Base-by-base conservation (phyloP, 2,797 vertebrate species). In the Mormyrus hasselquistii region DNA sequence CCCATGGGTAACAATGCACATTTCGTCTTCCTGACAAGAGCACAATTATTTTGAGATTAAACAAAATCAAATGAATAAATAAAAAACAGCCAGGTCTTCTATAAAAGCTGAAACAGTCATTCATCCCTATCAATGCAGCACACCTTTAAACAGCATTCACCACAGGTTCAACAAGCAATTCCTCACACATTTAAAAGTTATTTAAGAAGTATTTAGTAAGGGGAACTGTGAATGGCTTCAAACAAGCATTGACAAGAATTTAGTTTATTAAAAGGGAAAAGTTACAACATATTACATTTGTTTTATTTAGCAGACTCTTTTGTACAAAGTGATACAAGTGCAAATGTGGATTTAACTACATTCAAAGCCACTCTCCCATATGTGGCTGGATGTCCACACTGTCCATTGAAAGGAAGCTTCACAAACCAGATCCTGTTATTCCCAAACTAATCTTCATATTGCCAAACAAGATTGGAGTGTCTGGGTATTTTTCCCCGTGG, bases 1-100 rank as follows among this genome's bases (percentile, higher is more conserved):
- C 52, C 53, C 57, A 14, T 2, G 19, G 85, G 85, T 19, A 41
- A 44, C 52, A 57, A 87, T 4, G 22, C 50, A 87, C 52, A 41
- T 57, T 87, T 55, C 4, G 86, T 57, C 25, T 52, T 34, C 53
- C 86, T 87, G 86, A 59, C 29, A 59, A 87, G 52, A 7, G 86
- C 34, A 44, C 86, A 29, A 41, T 87, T 87, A 57, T 34, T 87
- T 87, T 44, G 34, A 87, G 86, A 87, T 87, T 38, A 87, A 59
- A 52, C 53, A 87, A 87, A 86, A 57, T 69, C 85, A 86, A 86
- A 57, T n/a, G 5, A 19, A 8, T 19, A 55, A 86, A 44, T 22
- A 34, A 86, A 55, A 57, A 57, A 34, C 29, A 59, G 53, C 14
- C 29, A 57, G 1, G 10, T 25, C 52, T 55, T 41, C 2, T 19